Percentiles rank a stretch among this genome's conserved stretches.
Conservation (phyloP, 2,888 invertebrate genomes). For the Drosophila melanosoma region DNA sequence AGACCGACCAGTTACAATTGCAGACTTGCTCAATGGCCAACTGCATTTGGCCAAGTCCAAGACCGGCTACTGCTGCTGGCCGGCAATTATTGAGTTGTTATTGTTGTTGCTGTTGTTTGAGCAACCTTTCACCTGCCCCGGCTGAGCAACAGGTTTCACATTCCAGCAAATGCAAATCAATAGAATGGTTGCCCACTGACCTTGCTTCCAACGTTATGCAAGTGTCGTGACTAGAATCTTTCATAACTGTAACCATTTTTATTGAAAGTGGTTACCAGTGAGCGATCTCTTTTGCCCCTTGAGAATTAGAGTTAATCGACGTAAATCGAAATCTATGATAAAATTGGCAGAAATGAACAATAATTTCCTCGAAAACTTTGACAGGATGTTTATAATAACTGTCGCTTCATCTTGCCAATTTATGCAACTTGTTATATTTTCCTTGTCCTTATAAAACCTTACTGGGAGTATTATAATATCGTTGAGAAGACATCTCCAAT, state of each 20-base stretch:
- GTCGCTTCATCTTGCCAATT: neutral
- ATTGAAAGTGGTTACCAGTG: neutral
- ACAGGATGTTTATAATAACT: neutral
- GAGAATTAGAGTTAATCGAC: neutral
- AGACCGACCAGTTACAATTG: constrained; percentile 54
- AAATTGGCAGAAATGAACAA: neutral
- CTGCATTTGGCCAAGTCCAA: constrained; percentile 50
- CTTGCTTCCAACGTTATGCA: constrained; percentile 31
- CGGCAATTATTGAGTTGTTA: constrained; percentile 33
- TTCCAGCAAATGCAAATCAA: constrained; percentile 34
- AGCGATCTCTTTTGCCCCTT: neutral
- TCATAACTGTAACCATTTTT: neutral
- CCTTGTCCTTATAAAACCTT: neutral
- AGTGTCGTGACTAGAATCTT: constrained; percentile 7
- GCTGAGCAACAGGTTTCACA: constrained; percentile 37
- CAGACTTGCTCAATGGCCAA: constrained; percentile 38
- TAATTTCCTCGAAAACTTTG: neutral
- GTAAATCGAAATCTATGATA: neutral
- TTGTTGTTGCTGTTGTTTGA: constrained; percentile 12
- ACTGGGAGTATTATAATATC: neutral
- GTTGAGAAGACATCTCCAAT: neutral
- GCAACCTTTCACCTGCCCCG: constrained; percentile 55
- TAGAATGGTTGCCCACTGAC: constrained; percentile 38
- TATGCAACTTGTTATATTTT: neutral
- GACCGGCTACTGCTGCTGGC: constrained; percentile 10